Conservation (phyloP, 2,888 invertebrate species). For the Macaria liturata region DNA sequence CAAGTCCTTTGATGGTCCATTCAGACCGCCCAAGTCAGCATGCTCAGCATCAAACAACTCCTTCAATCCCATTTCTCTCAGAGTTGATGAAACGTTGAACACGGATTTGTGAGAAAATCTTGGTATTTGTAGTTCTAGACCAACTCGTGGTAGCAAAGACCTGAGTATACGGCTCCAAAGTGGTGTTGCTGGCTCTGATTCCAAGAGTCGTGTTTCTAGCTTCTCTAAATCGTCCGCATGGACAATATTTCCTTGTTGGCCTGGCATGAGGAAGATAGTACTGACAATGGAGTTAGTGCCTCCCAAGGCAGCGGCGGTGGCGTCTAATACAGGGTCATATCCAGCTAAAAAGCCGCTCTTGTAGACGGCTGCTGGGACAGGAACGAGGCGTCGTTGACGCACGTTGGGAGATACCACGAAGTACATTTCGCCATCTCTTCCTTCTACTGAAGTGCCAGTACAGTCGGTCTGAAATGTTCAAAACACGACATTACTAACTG, state of each 20-base stretch:
- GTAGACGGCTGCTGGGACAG: slow-evolving; percentile 92
- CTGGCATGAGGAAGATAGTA: slow-evolving; percentile 92
- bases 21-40: slow-evolving; percentile 92
- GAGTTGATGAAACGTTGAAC: slow-evolving; percentile 90
- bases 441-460: slow-evolving; percentile 87
- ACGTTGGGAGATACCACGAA: slow-evolving; percentile 92
- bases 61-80: slow-evolving; percentile 91
- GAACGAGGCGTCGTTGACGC: slow-evolving; percentile 90
- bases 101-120: slow-evolving; percentile 92
- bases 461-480: slow-evolving; percentile 89
- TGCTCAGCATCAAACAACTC: slow-evolving; percentile 89
- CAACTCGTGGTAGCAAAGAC: slow-evolving; percentile 88
- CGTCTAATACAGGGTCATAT: slow-evolving; percentile 92
- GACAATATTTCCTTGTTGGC: slow-evolving; percentile 91
- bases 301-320: slow-evolving; percentile 91
- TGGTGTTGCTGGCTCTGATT: slow-evolving; percentile 86
- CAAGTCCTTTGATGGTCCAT: slow-evolving; percentile 90
- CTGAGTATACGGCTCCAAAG: slow-evolving; percentile 90
- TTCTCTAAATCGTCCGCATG: slow-evolving; percentile 90
- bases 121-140: slow-evolving; percentile 92
- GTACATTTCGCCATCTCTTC: slow-evolving; percentile 93
- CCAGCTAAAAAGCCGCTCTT: slow-evolving; percentile 90
- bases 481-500: background rate
- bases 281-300: slow-evolving; percentile 88
- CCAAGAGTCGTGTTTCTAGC: slow-evolving; percentile 87